Conservation (phyloP, 2,888 invertebrate species). For the Mimas tiliae region DNA sequence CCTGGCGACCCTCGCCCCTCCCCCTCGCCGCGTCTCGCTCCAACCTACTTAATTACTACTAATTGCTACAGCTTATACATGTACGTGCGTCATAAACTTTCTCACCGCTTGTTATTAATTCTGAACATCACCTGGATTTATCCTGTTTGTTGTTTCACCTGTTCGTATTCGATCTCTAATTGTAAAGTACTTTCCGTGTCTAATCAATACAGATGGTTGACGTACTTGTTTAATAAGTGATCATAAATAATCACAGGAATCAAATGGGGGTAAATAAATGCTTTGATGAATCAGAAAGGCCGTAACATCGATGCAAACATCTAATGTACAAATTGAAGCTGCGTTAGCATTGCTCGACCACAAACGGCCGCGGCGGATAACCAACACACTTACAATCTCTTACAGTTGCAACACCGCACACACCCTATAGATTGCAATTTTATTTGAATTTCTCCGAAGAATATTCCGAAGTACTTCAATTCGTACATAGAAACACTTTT, state of each 20-base stretch:
- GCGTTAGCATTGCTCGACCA: slow-evolving; percentile 55
- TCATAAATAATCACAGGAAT: not conserved
- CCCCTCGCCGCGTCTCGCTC: slow-evolving; percentile 50
- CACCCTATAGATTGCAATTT: slow-evolving; percentile 68
- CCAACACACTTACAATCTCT: slow-evolving; percentile 59
- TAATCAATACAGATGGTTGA: too few species aligned
- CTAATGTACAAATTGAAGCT: slow-evolving; percentile 67
- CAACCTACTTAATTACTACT: slow-evolving; percentile 80
- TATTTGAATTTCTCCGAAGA: slow-evolving; percentile 59
- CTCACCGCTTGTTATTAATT: slow-evolving; percentile 66
- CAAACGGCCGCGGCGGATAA: slow-evolving; percentile 47
- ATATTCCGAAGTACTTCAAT: slow-evolving; percentile 56
- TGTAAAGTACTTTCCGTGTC: too few species aligned
- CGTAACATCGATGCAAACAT: slow-evolving; percentile 41
- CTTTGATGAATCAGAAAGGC: not conserved
- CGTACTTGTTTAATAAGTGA: not conserved
- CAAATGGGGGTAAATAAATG: not conserved
- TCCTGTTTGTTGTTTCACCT: slow-evolving; percentile 47
- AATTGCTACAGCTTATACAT: slow-evolving; percentile 76
- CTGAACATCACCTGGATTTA: slow-evolving; percentile 60
- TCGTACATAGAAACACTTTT: slow-evolving; percentile 69
- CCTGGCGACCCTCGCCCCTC: slow-evolving; percentile 52
- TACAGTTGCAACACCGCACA: slow-evolving; percentile 52
- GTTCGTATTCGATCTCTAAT: slow-evolving; percentile 3
- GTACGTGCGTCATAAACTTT: slow-evolving; percentile 74